Evolutionary conservation across 2,888 invertebrate genomes (phyloP).

Genomic region (Coleophora deauratella): DNA sequence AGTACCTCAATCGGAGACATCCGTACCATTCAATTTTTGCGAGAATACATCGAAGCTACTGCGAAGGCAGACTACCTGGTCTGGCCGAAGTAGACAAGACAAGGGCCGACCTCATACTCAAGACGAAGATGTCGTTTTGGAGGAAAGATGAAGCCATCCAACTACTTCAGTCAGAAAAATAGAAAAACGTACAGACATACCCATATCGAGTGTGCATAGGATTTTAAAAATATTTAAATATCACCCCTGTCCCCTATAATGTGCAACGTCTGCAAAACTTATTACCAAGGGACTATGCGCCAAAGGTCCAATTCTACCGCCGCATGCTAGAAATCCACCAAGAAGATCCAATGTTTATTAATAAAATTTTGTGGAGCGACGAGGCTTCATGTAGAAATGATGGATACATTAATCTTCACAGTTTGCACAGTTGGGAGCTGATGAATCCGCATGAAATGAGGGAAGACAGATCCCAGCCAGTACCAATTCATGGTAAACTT

Average conservation of each 20-base stretch:
- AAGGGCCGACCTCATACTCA: too few relatives aligned
- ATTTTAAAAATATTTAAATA: constrained; percentile 5
- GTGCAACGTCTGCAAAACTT: constrained; percentile 11
- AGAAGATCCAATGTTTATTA: constrained; percentile 7
- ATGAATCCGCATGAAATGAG: constrained; percentile 15
- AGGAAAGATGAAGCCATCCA: too few relatives aligned
- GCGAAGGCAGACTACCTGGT: too few relatives aligned
- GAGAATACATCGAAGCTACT: too few relatives aligned
- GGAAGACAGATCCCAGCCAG: constrained; percentile 17
- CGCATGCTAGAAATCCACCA: constrained; percentile 9
- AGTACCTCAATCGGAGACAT: too few relatives aligned
- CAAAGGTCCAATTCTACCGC: constrained; percentile 11
- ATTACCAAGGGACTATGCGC: constrained; percentile 11
- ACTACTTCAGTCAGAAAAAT: too few relatives aligned
- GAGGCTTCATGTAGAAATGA: constrained; percentile 13
- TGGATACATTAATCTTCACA: constrained; percentile 14
- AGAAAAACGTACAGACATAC: constrained; percentile 3
- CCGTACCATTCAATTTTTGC: too few relatives aligned
- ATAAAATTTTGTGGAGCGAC: constrained; percentile 13
- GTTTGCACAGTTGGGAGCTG: constrained; percentile 11
- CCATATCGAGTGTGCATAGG: constrained; percentile 5
- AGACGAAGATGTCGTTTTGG: too few relatives aligned
- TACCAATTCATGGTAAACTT: constrained; percentile 19
- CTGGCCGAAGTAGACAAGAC: too few relatives aligned
- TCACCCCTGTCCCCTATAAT: constrained; percentile 8